Base-by-base conservation (phyloP, 2,888 invertebrate genomes). In the Pachydiplax longipennis region DNA sequence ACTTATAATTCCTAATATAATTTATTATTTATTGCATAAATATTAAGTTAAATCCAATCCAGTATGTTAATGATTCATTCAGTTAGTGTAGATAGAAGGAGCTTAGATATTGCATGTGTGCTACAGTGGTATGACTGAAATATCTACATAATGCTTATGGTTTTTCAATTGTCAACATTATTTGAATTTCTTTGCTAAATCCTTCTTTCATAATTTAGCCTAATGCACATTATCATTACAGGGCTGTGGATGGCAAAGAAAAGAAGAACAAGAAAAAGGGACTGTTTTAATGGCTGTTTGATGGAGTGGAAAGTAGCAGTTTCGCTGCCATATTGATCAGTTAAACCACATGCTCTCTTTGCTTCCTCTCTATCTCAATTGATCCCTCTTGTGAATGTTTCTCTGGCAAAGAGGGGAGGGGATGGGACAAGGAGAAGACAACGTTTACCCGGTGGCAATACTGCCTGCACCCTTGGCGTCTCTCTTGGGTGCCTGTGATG, bases 251-350 rank as follows among this genome's bases (percentile, higher is more conserved):
- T 93, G 97, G 97, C 93, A 97, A 97, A 95, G 97, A 97, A 93
- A 97, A 97, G 94, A 97, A 97, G 95, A 97, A 96, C 94, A 97
- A 97, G 95, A 98, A 98, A 96, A 98, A 98, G 92, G 97, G 97
- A 94, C 96, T 98, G 95, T 98, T 98, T 95, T 97, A 87, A 61
- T 87, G 87, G 87, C 87, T 87, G 35, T 61, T 61, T 37, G 61
- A 37, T 87, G 65, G 87, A 87, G 87, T 87, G 87, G 87, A 37
- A 61, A 61, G 61, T 83, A 25, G 83, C 58, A 31, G 35, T 87
- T 37, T 37, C 31, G 35, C 61, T 37, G 37, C 35, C 61, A 87
- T 31, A 31, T 25, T 73, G 73, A 73, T 65, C 87, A 61, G 61
- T 58, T 61, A 58, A 83, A 83, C 58, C 58, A 31, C 53, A 87